Percentiles rank a stretch among this genome's conserved stretches.
phyloP scores from a whole-genome alignment of 1,140 invertebrate species.

The Drosophila miranda region DNA sequence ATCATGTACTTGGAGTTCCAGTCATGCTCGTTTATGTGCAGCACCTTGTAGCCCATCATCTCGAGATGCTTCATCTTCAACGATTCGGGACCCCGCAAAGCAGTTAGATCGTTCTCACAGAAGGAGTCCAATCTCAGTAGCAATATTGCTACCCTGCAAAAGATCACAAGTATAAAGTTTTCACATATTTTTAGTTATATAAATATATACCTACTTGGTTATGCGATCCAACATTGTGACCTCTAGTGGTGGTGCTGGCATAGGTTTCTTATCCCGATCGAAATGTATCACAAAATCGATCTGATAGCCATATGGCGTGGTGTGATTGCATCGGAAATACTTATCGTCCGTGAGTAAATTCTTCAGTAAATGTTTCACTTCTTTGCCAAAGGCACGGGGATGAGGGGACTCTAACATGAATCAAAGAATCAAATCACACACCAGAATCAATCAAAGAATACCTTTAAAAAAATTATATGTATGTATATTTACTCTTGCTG shows the following conservation, averaged over 20 bases:
- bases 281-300: slow-evolving; percentile 82
- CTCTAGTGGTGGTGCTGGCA: slow-evolving; percentile 57
- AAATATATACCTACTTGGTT: slow-evolving; percentile 56
- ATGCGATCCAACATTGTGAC: slow-evolving; percentile 73
- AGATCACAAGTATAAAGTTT: not conserved
- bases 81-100: slow-evolving; percentile 81
- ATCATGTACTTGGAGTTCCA: slow-evolving; percentile 84
- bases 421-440: too few species aligned
- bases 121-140: slow-evolving; percentile 79
- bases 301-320: slow-evolving; percentile 80
- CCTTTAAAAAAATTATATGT: too few species aligned
- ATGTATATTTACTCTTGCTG: slow-evolving; percentile 60
- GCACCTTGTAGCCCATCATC: slow-evolving; percentile 85
- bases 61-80: slow-evolving; percentile 84
- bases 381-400: slow-evolving; percentile 41
- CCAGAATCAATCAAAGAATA: too few species aligned
- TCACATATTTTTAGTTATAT: not conserved
- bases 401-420: slow-evolving; percentile 32
- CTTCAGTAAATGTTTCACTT: slow-evolving; percentile 57
- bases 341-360: slow-evolving; percentile 61
- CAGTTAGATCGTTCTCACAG: slow-evolving; percentile 75
- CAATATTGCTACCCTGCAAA: slow-evolving; percentile 81
- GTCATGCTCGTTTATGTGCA: slow-evolving; percentile 83
- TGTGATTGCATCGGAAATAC: slow-evolving; percentile 75
- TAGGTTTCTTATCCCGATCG: slow-evolving; percentile 57